These are phyloP conservation scores for Rhynchophorus ferrugineus DNA, from an alignment of 1,140 invertebrate genomes.

Conservation along the genomic window DNA sequence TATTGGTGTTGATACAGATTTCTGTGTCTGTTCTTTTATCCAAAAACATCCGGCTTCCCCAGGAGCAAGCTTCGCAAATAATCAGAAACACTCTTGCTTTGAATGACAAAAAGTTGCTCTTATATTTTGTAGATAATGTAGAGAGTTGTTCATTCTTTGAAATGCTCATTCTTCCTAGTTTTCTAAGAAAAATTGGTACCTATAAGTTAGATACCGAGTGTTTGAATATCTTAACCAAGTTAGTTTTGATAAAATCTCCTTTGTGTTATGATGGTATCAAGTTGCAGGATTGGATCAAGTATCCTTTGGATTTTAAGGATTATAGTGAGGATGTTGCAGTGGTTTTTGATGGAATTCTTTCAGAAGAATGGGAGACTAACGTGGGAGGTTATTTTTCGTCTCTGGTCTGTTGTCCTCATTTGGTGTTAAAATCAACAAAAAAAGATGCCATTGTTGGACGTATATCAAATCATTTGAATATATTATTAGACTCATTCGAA, in stretches of 20 bases:
- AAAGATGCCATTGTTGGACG: conserved; percentile 27
- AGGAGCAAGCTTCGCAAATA: conserved; percentile 60
- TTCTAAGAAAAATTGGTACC: conserved; percentile 54
- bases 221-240: conserved; percentile 52
- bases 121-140: conserved; percentile 57
- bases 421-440: conserved; percentile 36
- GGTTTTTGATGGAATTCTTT: conserved; percentile 29
- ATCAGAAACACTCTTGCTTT: conserved; percentile 53
- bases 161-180: conserved; percentile 59
- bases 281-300: conserved; percentile 55
- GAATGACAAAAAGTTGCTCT: conserved; percentile 47
- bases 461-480: conserved; percentile 32
- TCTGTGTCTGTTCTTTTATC: conserved; percentile 53
- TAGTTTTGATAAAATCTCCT: conserved; percentile 60
- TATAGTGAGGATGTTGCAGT: conserved; percentile 38
- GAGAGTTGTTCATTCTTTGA: conserved; percentile 63
- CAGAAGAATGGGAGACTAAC: conserved; percentile 2
- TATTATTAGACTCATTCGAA: conserved; percentile 17
- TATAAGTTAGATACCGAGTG: conserved; percentile 48
- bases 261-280: conserved; percentile 51
- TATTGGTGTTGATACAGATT: conserved; percentile 49
- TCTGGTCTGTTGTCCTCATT: conserved; percentile 54
- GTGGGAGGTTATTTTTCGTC: conserved; percentile 45
- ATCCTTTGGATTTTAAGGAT: conserved; percentile 53
- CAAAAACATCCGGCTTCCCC: conserved; percentile 52